These are phyloP conservation scores for Cephus pulcher DNA, from an alignment of 2,888 invertebrate genomes.

Conservation along the genomic window DNA sequence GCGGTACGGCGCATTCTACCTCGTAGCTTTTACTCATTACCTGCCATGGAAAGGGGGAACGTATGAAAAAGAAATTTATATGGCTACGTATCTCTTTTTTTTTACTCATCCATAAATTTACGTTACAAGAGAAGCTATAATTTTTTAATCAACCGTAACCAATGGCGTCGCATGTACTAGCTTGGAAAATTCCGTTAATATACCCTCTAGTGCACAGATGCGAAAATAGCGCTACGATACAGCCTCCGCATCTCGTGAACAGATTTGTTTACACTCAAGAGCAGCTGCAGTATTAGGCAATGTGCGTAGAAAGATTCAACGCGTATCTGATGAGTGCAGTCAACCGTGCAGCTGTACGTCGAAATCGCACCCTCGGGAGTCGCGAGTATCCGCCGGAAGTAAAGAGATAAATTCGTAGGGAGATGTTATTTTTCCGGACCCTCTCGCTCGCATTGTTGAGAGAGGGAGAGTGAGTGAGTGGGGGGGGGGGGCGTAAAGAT, in stretches of 20 bases:
- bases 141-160: background rate
- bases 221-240: background rate
- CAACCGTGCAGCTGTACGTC: background rate
- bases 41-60: no score
- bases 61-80: no score
- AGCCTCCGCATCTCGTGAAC: conserved; percentile 50
- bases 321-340: background rate
- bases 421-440: background rate
- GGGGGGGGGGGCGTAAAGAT: conserved; percentile 11
- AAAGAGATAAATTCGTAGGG: background rate
- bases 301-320: conserved; percentile 16
- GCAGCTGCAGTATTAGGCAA: conserved; percentile 47
- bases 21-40: background rate
- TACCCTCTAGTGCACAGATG: background rate
- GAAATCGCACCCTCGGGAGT: background rate
- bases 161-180: background rate
- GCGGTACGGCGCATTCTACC: background rate
- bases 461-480: conserved; percentile 10
- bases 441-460: background rate
- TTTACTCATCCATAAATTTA: no score
- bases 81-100: no score
- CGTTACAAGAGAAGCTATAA: background rate
- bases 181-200: background rate
- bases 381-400: background rate
- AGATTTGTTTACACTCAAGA: conserved; percentile 60